Percentiles rank a stretch among this genome's conserved stretches.
These are phyloP conservation scores for Andrena dorsata DNA, from an alignment of 2,888 invertebrate genomes.

Conservation along the genomic window DNA sequence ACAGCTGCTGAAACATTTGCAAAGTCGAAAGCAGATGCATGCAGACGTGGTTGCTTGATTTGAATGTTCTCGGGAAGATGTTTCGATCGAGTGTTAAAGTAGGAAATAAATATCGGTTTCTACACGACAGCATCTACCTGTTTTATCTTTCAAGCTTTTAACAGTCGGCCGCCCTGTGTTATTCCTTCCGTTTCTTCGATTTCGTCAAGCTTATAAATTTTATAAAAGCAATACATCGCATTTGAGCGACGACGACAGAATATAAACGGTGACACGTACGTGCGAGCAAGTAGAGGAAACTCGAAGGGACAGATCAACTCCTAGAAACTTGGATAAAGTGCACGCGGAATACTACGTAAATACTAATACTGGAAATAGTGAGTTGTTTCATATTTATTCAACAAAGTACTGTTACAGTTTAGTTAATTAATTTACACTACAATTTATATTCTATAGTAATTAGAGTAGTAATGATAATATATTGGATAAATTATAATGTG, in stretches of 20 bases:
- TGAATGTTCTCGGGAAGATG: conserved; percentile 54
- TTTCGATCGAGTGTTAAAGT: conserved; percentile 76
- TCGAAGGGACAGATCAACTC: neutral
- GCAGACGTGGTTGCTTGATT: conserved; percentile 41
- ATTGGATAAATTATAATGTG: too few relatives aligned
- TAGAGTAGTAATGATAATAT: too few relatives aligned
- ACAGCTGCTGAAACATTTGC: conserved; percentile 37
- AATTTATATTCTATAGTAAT: too few relatives aligned
- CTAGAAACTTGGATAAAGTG: conserved; percentile 9
- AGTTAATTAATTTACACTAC: too few relatives aligned
- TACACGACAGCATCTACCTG: conserved; percentile 44
- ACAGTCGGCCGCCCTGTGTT: conserved; percentile 8
- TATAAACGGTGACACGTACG: conserved; percentile 20
- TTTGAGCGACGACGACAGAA: conserved; percentile 23
- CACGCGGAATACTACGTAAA: neutral
- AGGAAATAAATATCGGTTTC: conserved; percentile 60
- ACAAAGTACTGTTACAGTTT: too few relatives aligned
- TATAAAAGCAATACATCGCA: conserved; percentile 63
- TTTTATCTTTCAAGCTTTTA: conserved; percentile 35
- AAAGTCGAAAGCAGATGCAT: conserved; percentile 30
- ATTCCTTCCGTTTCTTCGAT: conserved; percentile 42
- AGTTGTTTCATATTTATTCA: too few relatives aligned
- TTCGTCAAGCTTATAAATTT: conserved; percentile 78
- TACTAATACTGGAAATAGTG: neutral
- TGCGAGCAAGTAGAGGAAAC: neutral